Percentiles rank a stretch among this genome's conserved stretches.
Evolutionary conservation across 2,888 invertebrate genomes (phyloP).

Genomic region (Macroteleia sp.): DNA sequence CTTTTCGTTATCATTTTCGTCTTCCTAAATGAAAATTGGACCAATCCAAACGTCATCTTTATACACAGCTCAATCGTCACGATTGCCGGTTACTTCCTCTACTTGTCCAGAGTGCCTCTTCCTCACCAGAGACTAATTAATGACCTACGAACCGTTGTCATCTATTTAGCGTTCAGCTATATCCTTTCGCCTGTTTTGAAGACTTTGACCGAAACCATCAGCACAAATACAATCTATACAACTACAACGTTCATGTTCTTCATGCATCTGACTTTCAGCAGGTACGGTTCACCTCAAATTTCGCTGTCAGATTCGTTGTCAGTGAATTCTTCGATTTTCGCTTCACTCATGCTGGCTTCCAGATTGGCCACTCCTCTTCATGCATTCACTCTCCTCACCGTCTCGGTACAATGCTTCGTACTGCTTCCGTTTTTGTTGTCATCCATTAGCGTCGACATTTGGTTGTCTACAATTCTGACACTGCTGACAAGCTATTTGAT

Average conservation of each 20-base stretch:
- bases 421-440: conserved; percentile 92
- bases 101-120: conserved; percentile 77
- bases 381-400: conserved; percentile 95
- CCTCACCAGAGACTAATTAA: conserved; percentile 79
- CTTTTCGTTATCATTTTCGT: conserved; percentile 90
- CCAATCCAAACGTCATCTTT: conserved; percentile 88
- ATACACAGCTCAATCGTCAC: conserved; percentile 86
- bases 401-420: conserved; percentile 95
- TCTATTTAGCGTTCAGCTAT: conserved; percentile 94
- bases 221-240: conserved; percentile 98
- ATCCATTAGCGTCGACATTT: conserved; percentile 86
- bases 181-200: conserved; percentile 95
- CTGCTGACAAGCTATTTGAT: conserved; percentile 85
- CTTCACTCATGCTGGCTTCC: conserved; percentile 97
- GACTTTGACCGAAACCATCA: conserved; percentile 97
- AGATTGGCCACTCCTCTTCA: conserved; percentile 93
- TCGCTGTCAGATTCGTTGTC: conserved; percentile 96
- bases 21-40: conserved; percentile 88
- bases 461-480: conserved; percentile 85
- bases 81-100: conserved; percentile 87
- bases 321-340: conserved; percentile 97
- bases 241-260: conserved; percentile 95
- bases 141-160: conserved; percentile 91
- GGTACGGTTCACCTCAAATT: conserved; percentile 94
- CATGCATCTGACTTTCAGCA: conserved; percentile 95